Conservation (phyloP, 2,888 invertebrate species). For the Frankliniella intonsa region DNA sequence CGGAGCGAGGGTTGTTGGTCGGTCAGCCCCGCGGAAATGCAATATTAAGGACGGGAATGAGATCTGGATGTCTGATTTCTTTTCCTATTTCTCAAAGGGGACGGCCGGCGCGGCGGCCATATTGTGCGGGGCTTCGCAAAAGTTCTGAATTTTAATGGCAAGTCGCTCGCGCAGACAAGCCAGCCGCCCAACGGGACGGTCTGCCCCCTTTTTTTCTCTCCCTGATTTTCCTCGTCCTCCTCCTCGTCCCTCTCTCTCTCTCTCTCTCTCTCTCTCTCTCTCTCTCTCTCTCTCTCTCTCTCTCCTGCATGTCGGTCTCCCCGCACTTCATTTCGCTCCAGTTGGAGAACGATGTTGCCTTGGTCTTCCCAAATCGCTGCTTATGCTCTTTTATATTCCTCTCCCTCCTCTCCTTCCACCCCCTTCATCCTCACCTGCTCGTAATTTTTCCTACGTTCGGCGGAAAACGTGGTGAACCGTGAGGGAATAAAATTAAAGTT, state of each 20-base stretch:
- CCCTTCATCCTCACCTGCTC: no score
- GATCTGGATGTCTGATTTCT: conserved; percentile 25
- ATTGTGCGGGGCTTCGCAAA: not conserved
- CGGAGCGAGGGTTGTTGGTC: not conserved
- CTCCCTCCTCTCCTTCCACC: no score
- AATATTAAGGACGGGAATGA: not conserved
- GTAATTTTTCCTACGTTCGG: no score
- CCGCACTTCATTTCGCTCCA: no score
- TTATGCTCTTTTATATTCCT: no score
- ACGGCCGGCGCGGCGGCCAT: not conserved
- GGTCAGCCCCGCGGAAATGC: not conserved
- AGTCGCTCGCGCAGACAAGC: not conserved
- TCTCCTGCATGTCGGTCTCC: not conserved
- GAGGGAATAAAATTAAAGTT: no score
- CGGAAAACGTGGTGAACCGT: no score
- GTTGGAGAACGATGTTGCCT: no score
- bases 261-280: not conserved
- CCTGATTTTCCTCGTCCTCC: not conserved
- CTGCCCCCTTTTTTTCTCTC: not conserved
- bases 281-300: not conserved
- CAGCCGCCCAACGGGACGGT: not conserved
- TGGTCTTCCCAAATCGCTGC: no score
- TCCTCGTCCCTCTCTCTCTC: not conserved
- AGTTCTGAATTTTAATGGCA: conserved; percentile 20
- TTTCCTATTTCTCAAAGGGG: not conserved